A percentile compares a stretch with the other conserved stretches of the same genome.
phyloP scores from a whole-genome alignment of 2,113 vertebrate species.

The Grus americana region DNA sequence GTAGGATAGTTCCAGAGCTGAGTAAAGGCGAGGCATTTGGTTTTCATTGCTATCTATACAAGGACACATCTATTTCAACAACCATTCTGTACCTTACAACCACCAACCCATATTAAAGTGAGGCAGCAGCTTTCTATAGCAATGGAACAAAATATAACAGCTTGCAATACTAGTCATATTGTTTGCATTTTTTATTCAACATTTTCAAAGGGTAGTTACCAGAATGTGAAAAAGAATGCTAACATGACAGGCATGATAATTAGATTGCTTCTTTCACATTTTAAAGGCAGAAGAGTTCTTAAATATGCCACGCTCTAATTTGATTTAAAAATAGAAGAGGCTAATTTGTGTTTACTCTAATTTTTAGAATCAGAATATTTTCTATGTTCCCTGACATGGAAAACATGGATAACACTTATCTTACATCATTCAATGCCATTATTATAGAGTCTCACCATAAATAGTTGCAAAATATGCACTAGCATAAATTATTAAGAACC shows the following conservation, averaged over 20 bases:
- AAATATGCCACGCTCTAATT: not conserved
- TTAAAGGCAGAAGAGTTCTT: not conserved
- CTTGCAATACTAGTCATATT: slow-evolving; percentile 8
- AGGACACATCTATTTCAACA: not conserved
- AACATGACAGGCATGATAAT: not conserved
- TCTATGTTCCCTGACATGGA: not conserved
- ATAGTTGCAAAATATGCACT: not conserved
- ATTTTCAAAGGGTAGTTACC: not conserved
- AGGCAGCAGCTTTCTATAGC: not conserved
- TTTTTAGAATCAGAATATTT: not conserved
- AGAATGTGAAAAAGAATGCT: not conserved
- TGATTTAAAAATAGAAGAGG: not conserved
- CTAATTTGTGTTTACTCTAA: not conserved
- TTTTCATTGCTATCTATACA: not conserved
- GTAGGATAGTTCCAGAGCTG: not conserved
- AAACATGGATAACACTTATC: not conserved
- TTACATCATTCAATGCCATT: not conserved
- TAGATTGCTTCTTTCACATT: not conserved
- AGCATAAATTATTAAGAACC: not conserved
- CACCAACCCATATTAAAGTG: not conserved
- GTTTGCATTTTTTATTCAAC: not conserved
- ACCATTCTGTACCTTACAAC: not conserved
- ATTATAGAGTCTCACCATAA: not conserved
- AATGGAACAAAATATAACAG: not conserved
- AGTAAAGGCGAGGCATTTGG: slow-evolving; percentile 15